Evolutionary conservation across 2,113 vertebrate genomes (phyloP).

Genomic region (Labeo catla): DNA sequence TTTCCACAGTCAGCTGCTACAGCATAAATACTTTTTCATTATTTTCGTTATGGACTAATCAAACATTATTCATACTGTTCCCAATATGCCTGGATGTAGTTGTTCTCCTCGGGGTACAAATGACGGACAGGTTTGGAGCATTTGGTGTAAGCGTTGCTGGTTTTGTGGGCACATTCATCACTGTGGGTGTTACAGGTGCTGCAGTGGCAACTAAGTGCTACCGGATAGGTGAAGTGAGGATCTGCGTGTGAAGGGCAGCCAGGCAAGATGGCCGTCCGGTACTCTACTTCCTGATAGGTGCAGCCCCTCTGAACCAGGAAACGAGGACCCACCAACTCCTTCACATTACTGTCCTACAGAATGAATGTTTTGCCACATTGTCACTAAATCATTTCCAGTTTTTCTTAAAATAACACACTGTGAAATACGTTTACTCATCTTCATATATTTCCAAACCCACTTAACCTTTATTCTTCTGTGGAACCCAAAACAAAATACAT

Average conservation of each 20-base stretch:
- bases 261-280: conserved; percentile 83
- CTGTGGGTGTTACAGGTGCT: conserved; percentile 87
- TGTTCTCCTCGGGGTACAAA: conserved; percentile 60
- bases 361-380: not conserved
- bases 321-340: conserved; percentile 78
- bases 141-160: conserved; percentile 63
- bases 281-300: conserved; percentile 86
- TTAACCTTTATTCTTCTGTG: not conserved
- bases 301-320: conserved; percentile 86
- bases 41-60: not conserved
- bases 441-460: not conserved
- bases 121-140: conserved; percentile 83
- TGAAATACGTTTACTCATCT: not conserved
- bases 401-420: too few relatives aligned
- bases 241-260: conserved; percentile 81
- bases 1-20: not conserved
- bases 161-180: conserved; percentile 86
- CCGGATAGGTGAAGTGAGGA: conserved; percentile 87
- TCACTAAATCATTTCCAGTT: not conserved
- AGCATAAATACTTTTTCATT: not conserved
- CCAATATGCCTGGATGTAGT: conserved; percentile 65
- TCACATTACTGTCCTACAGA: conserved; percentile 88
- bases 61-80: conserved; percentile 37
- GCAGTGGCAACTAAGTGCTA: conserved; percentile 90
- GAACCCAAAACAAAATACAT: not conserved